These are phyloP conservation scores for Alentia gelatinosa DNA, from an alignment of 2,888 invertebrate genomes.

Conservation along the genomic window DNA sequence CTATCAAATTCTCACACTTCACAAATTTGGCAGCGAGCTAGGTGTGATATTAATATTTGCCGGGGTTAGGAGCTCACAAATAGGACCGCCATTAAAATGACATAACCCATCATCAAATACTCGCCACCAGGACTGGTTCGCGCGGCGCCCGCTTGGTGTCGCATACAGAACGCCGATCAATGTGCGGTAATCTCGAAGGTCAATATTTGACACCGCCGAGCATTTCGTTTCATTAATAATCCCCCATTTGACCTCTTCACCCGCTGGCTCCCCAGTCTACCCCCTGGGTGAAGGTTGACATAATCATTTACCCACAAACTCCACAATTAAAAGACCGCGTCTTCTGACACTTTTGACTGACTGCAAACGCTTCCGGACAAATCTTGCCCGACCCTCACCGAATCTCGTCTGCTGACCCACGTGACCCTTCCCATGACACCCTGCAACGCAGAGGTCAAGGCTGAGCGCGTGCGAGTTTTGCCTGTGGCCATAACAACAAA, in stretches of 20 bases:
- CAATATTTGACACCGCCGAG: not conserved
- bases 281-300: not conserved
- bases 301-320: not conserved
- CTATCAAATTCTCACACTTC: not conserved
- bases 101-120: not conserved
- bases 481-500: not conserved
- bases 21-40: not conserved
- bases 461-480: not conserved
- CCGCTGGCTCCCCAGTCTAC: not conserved
- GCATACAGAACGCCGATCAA: constrained; percentile 33
- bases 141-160: not conserved
- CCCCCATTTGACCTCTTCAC: constrained; percentile 9
- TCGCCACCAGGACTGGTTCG: not conserved
- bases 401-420: constrained; percentile 37
- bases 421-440: constrained; percentile 49
- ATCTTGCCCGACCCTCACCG: not conserved
- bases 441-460: not conserved
- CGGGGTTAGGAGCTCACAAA: not conserved
- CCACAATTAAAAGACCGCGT: constrained; percentile 5
- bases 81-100: constrained; percentile 8
- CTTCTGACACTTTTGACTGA: not conserved
- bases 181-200: not conserved
- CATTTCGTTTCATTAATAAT: constrained; percentile 23
- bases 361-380: not conserved
- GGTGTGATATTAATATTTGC: constrained; percentile 12